Percentiles rank a stretch among this genome's conserved stretches.
phyloP scores from a whole-genome alignment of 2,113 vertebrate species.

The Anhinga rufa region DNA sequence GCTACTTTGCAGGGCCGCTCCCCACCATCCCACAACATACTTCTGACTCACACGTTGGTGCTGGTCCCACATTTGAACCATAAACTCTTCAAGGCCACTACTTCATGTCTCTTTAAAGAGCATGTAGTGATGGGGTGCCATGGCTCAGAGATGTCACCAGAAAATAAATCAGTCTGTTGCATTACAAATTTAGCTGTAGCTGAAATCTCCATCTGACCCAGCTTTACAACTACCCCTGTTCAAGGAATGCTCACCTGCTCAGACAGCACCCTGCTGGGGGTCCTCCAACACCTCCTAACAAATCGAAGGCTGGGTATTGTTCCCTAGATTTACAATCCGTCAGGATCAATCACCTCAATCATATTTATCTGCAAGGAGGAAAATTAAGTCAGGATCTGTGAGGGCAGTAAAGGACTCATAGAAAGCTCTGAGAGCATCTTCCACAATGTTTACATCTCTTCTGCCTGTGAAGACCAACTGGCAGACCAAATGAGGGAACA shows the following conservation, averaged over 20 bases:
- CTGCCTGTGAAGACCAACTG: neutral
- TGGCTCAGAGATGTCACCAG: neutral
- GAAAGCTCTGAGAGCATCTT: neutral
- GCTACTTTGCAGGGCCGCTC: neutral
- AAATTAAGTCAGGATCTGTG: neutral
- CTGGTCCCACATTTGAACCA: neutral
- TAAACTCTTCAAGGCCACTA: neutral
- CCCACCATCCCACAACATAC: no score
- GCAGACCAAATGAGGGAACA: neutral
- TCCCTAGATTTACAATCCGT: neutral
- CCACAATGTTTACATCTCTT: neutral
- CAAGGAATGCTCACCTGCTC: neutral
- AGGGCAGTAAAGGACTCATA: neutral
- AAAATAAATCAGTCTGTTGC: neutral
- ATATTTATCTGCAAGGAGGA: neutral
- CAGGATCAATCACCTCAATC: neutral
- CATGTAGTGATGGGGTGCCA: rapidly evolving
- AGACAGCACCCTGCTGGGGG: neutral
- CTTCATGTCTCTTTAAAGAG: neutral
- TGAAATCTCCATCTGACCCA: neutral
- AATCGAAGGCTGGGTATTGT: neutral
- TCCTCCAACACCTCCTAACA: neutral
- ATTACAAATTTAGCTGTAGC: neutral
- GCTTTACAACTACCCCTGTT: neutral
- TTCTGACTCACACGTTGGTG: neutral